Percentiles rank a stretch among this genome's conserved stretches.
Evolutionary conservation across 1,140 invertebrate species (phyloP).

Genomic region (Sminthurinus signatus): DNA sequence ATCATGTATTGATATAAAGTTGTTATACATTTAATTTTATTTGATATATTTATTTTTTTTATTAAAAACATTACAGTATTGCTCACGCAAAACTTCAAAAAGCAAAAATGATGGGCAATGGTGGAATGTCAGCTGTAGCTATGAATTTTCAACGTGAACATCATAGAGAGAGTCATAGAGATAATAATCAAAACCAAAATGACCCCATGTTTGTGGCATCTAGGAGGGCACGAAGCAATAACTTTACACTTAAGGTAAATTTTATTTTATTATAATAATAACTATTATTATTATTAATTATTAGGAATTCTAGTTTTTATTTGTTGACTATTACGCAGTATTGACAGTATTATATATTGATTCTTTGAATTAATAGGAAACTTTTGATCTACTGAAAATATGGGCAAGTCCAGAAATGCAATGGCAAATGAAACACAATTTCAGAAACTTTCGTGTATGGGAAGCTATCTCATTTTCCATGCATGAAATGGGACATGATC

Average conservation of each 20-base stretch:
- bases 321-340: no score
- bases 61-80: slow-evolving; percentile 17
- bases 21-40: no score
- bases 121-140: slow-evolving; percentile 18
- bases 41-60: no score
- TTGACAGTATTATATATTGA: no score
- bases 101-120: slow-evolving; percentile 37
- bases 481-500: slow-evolving; percentile 37
- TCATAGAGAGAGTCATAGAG: slow-evolving; percentile 3
- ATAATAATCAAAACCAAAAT: slow-evolving; percentile 23
- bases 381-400: slow-evolving; percentile 40
- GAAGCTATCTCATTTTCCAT: slow-evolving; percentile 40
- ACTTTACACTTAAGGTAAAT: slow-evolving; percentile 40
- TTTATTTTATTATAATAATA: no score
- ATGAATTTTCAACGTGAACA: slow-evolving; percentile 25
- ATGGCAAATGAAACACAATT: slow-evolving; percentile 40
- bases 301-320: no score
- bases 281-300: no score
- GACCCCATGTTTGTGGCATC: slow-evolving; percentile 38
- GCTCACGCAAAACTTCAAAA: slow-evolving; percentile 35
- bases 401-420: slow-evolving; percentile 41
- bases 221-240: slow-evolving; percentile 36
- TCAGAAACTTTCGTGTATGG: slow-evolving; percentile 40
- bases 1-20: no score
- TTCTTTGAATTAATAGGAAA: no score